Evolutionary conservation across 2,113 vertebrate species (phyloP), one percentile per base, ranked within the genome.

Genomic region (Ploceus nigricollis): DNA sequence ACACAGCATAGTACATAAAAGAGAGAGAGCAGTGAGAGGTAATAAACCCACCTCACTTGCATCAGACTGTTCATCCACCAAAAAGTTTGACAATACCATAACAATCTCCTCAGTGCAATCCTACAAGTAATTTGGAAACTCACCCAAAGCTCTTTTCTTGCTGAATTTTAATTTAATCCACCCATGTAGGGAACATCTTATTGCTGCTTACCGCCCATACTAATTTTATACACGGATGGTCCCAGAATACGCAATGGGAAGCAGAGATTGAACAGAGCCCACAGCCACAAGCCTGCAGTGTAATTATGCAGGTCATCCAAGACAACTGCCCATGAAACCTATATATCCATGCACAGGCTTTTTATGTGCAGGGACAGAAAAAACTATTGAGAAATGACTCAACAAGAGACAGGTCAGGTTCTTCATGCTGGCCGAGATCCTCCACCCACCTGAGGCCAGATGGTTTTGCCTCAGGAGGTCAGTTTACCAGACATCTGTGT

Each of bases 401-500:
- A 21, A 66, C 3, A 11, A 80, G 76, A 88, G 56, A 42, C 40
- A 0, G 6, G 89, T 68, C 77, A 85, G 87, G 69, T 75, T 83
- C 86, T 69, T 83, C 72, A 47, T 0, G 2, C 75, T 53, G 79
- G 44, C 54, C 1, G 1, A 82, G 82, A 82, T 86, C 81, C 80
- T 83, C 82, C 82, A 84, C 72, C 88, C 79, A 90, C 94, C 95
- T 94, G 72, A 93, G 92, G 88, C 93, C 90, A 95, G 93, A 94
- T 94, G 94, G 79, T 78, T 93, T 63, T 83, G 82, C 72, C 92
- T 92, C 68, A 75, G 90, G 93, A 90, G 51, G 82, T 89, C 96
- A 93, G 90, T 95, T 95, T 81, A 94, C 90, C 73, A 89, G 96
- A 96, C 92, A 96, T 83, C 85, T 95, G 88, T 2, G 10, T 48